Evolutionary conservation across 2,797 vertebrate species (phyloP), one percentile per base, ranked within the genome.

Genomic region (Sternotherus odoratus): DNA sequence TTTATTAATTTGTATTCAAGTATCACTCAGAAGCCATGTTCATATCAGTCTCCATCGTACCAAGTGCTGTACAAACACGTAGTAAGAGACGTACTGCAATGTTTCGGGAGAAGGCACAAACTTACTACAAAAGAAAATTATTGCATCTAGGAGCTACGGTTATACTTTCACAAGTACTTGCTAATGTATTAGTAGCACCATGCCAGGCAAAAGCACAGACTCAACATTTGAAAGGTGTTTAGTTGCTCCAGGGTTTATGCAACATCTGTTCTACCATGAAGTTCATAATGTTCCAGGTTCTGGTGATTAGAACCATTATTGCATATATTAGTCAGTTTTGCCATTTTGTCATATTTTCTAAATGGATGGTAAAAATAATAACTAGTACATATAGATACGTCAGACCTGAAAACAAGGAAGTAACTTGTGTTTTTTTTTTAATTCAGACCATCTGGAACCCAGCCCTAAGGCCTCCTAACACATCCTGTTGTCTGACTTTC

Each of bases 181-280:
- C 8, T 43, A 6, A 30, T 80, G 75, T 19, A 80, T 86, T 87
- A 91, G 77, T 80, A 89, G 75, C 49, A 17, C 8, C 72, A 13
- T 43, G 1, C 53, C 43, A 26, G 30, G 30, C 16, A 11, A 26
- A 75, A 24, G 9, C 19, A 33, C 6, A 33, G 4, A 16, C 15
- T 30, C 2, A 1, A 10, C 3, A 30, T 26, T 82, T 87, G 12
- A 16, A 77, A 33, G 28, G 11, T 0, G 7, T 28, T 21, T 33
- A 72, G 46, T 49, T 53, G 11, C 36, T 72, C 36, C 1, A 1
- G 1, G 43, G 10, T 77, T 57, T 83, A 6, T 85, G 43, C 72
- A 77, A 79, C 6, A 77, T 2, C 26, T 36, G 12, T 84, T 90
- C 53, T 12, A 56, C 5, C 16, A 23, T 49, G 23, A 63, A 36